These are phyloP conservation scores for Cryptocephalus primarius DNA, from an alignment of 2,888 invertebrate species.

Conservation along the genomic window DNA sequence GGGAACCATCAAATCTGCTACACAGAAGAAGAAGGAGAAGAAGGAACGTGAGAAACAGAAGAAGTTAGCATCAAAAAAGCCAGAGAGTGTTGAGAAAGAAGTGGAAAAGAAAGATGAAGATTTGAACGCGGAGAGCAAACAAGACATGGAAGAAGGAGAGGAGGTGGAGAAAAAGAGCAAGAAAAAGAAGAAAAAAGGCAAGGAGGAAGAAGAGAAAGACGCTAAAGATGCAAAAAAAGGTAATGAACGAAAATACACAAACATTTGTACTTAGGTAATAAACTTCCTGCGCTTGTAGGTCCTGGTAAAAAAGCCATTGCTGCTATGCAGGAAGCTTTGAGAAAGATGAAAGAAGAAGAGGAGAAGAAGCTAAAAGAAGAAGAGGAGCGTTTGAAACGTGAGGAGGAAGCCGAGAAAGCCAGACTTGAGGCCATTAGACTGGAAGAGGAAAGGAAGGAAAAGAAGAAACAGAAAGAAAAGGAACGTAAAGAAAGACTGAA, in stretches of 20 bases:
- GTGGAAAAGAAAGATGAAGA: constrained; percentile 36
- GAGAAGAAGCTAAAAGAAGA: constrained; percentile 63
- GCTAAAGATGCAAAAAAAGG: constrained; percentile 43
- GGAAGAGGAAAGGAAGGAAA: constrained; percentile 74
- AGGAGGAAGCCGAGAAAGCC: constrained; percentile 68
- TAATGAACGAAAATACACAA: constrained; percentile 16
- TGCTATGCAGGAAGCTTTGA: constrained; percentile 87
- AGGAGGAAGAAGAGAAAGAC: constrained; percentile 28
- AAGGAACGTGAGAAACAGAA: constrained; percentile 72
- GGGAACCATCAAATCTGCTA: constrained; percentile 63
- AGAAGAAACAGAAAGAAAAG: constrained; percentile 83
- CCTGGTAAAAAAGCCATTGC: constrained; percentile 79
- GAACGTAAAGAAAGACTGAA: constrained; percentile 87
- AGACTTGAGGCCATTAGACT: constrained; percentile 60
- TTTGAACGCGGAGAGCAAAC: constrained; percentile 39
- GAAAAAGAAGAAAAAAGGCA: constrained; percentile 26
- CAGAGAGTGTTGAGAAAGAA: constrained; percentile 19
- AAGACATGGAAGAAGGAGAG: constrained; percentile 40
- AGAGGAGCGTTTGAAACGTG: constrained; percentile 72
- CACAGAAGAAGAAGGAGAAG: constrained; percentile 84
- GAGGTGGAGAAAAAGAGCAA: constrained; percentile 19
- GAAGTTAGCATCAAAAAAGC: constrained; percentile 52
- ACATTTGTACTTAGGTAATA: neutral
- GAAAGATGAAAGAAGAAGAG: constrained; percentile 81
- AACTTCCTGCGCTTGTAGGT: constrained; percentile 42